phyloP scores from a whole-genome alignment of 2,113 vertebrate genomes.

The Oreotrochilus melanogaster region DNA sequence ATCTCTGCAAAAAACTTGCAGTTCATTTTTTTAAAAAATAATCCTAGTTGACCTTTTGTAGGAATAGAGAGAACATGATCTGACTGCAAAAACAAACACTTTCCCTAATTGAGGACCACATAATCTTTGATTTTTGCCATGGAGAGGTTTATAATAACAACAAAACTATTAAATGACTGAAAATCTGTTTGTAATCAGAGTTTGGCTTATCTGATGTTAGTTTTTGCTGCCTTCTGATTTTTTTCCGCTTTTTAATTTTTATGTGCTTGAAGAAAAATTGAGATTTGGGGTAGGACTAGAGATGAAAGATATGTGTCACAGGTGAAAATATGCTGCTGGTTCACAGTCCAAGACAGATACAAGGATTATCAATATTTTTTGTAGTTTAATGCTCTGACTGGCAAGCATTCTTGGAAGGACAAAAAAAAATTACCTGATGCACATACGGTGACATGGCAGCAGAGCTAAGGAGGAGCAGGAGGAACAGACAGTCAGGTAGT shows the following conservation, averaged over 20 bases:
- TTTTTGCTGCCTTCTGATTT: background rate
- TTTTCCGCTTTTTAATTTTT: background rate
- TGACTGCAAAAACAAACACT: background rate
- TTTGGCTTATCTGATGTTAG: background rate
- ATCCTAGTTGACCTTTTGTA: background rate
- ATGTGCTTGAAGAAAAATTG: background rate
- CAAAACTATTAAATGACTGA: background rate
- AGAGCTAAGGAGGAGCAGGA: background rate
- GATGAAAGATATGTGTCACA: background rate
- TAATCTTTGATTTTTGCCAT: conserved; percentile 39
- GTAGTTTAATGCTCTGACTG: background rate
- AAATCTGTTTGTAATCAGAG: background rate
- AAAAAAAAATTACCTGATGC: background rate
- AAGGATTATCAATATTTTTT: background rate
- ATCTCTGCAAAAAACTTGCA: background rate
- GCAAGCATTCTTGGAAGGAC: background rate
- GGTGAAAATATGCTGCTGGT: background rate
- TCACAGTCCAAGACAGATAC: background rate
- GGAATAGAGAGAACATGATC: background rate
- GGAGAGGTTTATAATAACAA: background rate
- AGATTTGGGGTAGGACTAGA: background rate
- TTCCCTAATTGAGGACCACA: background rate
- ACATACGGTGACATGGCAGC: background rate
- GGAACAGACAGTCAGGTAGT: background rate
- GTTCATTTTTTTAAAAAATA: background rate